Base-by-base conservation (phyloP, 2,113 vertebrate species). In the Chamaetylas fuelleborni region DNA sequence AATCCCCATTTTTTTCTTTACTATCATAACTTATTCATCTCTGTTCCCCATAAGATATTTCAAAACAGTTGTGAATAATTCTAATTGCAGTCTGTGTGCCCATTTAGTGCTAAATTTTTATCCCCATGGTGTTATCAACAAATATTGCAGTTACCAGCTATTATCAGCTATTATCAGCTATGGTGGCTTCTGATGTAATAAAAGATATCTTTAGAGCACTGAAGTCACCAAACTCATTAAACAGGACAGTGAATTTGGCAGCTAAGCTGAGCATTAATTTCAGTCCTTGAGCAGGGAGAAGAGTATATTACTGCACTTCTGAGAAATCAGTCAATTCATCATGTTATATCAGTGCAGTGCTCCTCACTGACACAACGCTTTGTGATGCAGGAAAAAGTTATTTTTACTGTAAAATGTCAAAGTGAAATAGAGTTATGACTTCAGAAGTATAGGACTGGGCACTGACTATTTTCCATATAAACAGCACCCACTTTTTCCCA, bases 371-470 rank as follows among this genome's bases (percentile, higher is more conserved):
- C 33, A 4, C 13, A 29, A 23, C 22, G 48, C 14, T 71, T 73
- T 47, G 20, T 0, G 1, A 77, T 14, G 34, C 19, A 86, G 22
- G 6, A 80, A 69, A 60, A 36, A 36, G 1, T 1, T 0, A 14
- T 13, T 64, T 94, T 64, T 88, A 40, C 26, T 54, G 26, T 34
- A 53, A 76, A 67, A 85, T 15, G 11, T 19, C 8, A 42, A 62
- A 58, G 7, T 25, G 42, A 64, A 88, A 72, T 33, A 24, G 34
- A 90, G 11, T 40, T 42, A 25, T 6, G 14, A 23, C 33, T 50
- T 71, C 81, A 74, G 65, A 24, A 81, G 14, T 11, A 31, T 1
- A 81, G 23, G 53, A 40, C 18, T 23, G 14, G 16, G 47, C 60
- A 40, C 20, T 16, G 26, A 64, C 9, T 64, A 25, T 40, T 69